A percentile compares a stretch with the other conserved stretches of the same genome.
Evolutionary conservation across 1,140 invertebrate species (phyloP).

Genomic region (Eumaeus atala): DNA sequence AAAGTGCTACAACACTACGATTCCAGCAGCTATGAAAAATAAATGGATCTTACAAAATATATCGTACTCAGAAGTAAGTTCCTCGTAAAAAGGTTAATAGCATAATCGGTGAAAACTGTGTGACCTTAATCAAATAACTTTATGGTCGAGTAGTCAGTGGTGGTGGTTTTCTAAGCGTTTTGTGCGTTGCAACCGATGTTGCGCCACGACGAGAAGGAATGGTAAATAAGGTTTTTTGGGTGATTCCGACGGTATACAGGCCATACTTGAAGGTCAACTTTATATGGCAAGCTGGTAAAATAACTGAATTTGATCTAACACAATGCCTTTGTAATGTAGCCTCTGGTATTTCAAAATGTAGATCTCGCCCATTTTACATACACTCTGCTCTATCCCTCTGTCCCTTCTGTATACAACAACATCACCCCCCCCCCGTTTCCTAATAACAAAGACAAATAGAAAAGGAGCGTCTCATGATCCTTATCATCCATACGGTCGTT

Average conservation of each 20-base stretch:
- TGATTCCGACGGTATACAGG: background rate
- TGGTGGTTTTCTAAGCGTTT: conserved; percentile 1
- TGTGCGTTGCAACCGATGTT: background rate
- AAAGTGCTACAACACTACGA: too few relatives aligned
- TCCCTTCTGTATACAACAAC: too few relatives aligned
- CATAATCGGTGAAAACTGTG: conserved; percentile 2
- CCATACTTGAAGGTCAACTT: background rate
- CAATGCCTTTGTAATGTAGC: background rate
- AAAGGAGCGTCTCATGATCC: too few relatives aligned
- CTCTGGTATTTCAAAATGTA: background rate
- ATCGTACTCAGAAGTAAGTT: too few relatives aligned
- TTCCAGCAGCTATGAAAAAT: too few relatives aligned
- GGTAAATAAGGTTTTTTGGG: background rate
- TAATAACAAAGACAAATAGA: too few relatives aligned
- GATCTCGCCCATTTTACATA: background rate
- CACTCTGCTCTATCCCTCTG: too few relatives aligned
- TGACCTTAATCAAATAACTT: background rate
- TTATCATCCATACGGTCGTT: too few relatives aligned
- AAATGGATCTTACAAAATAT: too few relatives aligned
- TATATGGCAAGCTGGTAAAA: conserved; percentile 2
- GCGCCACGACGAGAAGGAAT: background rate
- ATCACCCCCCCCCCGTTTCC: too few relatives aligned
- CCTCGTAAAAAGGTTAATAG: background rate
- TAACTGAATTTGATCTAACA: background rate
- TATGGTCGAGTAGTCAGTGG: background rate